Evolutionary conservation across 2,113 vertebrate genomes (phyloP).

Genomic region (Prietella phreatophila): DNA sequence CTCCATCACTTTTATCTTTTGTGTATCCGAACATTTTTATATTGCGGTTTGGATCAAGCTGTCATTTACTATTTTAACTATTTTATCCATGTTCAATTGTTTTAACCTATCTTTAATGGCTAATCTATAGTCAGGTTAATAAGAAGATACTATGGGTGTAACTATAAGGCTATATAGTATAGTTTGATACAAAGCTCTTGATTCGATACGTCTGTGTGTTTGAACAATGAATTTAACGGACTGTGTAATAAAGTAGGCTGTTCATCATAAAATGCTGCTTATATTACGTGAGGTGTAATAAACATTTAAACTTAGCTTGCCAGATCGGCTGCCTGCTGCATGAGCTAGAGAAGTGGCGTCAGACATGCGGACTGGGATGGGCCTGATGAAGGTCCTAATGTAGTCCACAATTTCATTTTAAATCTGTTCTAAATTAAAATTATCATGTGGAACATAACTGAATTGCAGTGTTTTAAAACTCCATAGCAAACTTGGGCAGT

Average conservation of each 20-base stretch:
- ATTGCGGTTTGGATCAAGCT: too few species aligned
- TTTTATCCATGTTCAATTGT: neutral
- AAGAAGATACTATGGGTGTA: neutral
- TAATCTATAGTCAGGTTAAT: neutral
- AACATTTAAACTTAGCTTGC: neutral
- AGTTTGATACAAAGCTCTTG: neutral
- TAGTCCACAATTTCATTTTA: neutral
- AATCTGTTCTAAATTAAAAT: neutral
- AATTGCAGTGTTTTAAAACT: neutral
- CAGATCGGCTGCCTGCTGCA: neutral
- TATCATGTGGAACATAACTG: neutral
- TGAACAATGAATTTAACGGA: neutral
- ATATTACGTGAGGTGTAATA: neutral
- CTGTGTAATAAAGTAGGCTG: neutral
- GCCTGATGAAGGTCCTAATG: neutral
- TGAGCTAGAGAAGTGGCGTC: neutral
- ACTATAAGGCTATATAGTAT: neutral
- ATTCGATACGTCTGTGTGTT: neutral
- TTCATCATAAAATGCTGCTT: neutral
- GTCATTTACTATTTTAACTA: too few species aligned
- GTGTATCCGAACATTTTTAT: too few species aligned
- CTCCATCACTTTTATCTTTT: neutral
- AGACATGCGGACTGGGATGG: neutral
- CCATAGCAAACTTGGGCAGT: neutral
- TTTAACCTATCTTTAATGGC: too few species aligned